phyloP scores from a whole-genome alignment of 2,888 invertebrate genomes.

The Hedya salicella region DNA sequence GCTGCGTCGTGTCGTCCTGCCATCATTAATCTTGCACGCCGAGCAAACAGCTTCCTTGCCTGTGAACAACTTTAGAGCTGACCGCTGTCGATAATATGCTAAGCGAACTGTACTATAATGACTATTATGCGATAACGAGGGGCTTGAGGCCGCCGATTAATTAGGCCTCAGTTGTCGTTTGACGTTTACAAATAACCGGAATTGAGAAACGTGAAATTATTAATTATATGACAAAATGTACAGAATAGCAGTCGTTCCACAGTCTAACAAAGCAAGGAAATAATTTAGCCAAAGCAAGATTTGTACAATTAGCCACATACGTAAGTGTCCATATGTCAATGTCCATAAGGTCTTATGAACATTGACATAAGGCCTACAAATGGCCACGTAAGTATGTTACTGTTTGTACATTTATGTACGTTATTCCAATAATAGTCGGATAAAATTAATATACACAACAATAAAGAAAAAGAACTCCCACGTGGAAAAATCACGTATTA shows the following conservation, averaged over 20 bases:
- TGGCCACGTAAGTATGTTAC: too few species aligned
- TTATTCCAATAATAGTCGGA: too few species aligned
- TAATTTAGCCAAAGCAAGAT: too few species aligned
- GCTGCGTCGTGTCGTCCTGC: constrained; percentile 66
- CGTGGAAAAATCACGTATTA: too few species aligned
- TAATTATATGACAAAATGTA: background rate
- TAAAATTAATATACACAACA: too few species aligned
- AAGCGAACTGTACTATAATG: constrained; percentile 32
- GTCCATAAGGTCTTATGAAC: too few species aligned
- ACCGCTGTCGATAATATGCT: constrained; percentile 54
- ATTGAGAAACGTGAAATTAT: constrained; percentile 7
- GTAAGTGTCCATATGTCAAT: too few species aligned
- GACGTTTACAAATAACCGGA: constrained; percentile 6
- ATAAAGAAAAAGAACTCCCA: too few species aligned
- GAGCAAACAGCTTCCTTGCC: constrained; percentile 69
- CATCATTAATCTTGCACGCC: constrained; percentile 80
- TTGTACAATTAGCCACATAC: too few species aligned
- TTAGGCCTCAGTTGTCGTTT: constrained; percentile 22
- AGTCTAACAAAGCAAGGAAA: background rate
- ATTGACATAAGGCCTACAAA: too few species aligned
- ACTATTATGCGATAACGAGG: constrained; percentile 39
- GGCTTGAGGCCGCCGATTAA: constrained; percentile 27
- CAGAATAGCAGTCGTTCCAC: background rate
- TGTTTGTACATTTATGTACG: too few species aligned
- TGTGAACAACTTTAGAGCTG: constrained; percentile 68